Evolutionary conservation across 2,113 vertebrate genomes (phyloP).

Genomic region (Coptodon bakossiorum): DNA sequence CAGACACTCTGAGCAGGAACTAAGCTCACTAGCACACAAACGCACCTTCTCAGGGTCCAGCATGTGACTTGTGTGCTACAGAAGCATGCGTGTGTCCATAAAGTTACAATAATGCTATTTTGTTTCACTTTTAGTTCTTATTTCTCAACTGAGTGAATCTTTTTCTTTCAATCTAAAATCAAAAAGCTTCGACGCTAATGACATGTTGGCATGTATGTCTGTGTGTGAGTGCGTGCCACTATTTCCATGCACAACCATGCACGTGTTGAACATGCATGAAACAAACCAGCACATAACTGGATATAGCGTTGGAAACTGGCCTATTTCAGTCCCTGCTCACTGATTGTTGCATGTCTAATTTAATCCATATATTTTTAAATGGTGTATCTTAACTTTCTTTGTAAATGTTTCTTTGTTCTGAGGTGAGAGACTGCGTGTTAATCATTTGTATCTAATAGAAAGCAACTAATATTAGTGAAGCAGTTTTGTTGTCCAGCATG

Average conservation of each 20-base stretch:
- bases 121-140: background rate
- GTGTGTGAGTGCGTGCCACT: background rate
- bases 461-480: background rate
- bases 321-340: background rate
- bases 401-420: background rate
- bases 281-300: background rate
- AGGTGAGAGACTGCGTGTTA: fast-evolving
- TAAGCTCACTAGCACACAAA: no score
- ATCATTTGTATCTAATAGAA: background rate
- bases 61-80: background rate
- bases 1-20: background rate
- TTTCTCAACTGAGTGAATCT: background rate
- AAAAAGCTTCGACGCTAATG: background rate
- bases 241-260: background rate
- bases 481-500: background rate
- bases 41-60: background rate
- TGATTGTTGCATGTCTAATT: background rate
- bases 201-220: background rate
- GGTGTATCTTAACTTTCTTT: background rate
- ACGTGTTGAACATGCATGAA: background rate
- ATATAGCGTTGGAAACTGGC: background rate
- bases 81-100: background rate
- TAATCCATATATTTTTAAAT: background rate
- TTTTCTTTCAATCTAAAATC: background rate
- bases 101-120: background rate